Base-by-base conservation (phyloP, 2,113 vertebrate genomes). In the Deroptyus accipitrinus region DNA sequence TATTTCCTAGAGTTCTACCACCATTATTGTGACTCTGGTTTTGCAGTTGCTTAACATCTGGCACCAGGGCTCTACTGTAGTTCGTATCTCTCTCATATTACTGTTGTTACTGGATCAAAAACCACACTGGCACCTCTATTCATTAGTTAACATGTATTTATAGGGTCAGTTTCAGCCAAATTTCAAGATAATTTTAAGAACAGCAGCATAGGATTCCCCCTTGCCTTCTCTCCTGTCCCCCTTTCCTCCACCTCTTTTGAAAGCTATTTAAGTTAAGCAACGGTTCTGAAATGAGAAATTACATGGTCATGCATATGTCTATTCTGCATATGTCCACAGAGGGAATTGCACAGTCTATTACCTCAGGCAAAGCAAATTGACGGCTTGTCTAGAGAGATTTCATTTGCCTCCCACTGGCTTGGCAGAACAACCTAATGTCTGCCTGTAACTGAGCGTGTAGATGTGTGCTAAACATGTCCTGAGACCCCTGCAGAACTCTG, bases 341-440 rank as follows among this genome's bases (percentile, higher is more conserved):
- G 57, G 42, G 86, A 89, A 44, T 18, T 62, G 74, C 86, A 94
- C 86, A 88, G 93, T 89, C 83, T 89, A 13, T 94, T 92, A 84
- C 94, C 93, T 79, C 55, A 3, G 94, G 96, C 94, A 94, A 92
- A 92, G 86, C 73, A 94, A 97, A 95, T 48, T 95, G 93, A 86
- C 86, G 72, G 80, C 86, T 95, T 92, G 83, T 92, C 94, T 76
- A 64, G 83, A 82, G 91, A 92, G 66, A 92, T 95, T 92, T 86
- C 93, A 91, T 95, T 89, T 95, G 69, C 93, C 83, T 92, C 94
- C 91, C 39, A 51, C 83, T 23, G 93, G 39, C 77, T 95, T 92
- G 81, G 86, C 86, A 89, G 73, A 82, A 83, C 57, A 46, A n/a
- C 39, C 69, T 39, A 10, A 68, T 39, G 42, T 68, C 77, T 92